Evolutionary conservation across 2,113 vertebrate genomes (phyloP), one percentile per base, ranked within the genome.

Genomic region (Varanus salvator): DNA sequence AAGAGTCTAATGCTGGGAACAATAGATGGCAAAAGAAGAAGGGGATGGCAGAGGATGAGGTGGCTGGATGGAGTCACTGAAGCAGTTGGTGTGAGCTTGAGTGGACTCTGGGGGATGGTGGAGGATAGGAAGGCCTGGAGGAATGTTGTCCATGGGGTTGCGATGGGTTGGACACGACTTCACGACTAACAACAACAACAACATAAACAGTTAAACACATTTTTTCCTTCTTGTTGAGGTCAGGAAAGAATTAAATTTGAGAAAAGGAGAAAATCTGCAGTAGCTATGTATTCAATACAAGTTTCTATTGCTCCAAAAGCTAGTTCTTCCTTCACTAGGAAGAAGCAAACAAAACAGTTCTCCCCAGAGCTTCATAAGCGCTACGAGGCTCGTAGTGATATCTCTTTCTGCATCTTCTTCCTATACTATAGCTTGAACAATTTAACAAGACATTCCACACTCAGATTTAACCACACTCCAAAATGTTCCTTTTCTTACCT

Each of bases 401-500:
- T 64, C 21, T 38, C 52, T 66, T 66, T 83, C 29, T 54, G 8
- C 27, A 34, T 83, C 60, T 34, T 27, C 66, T 69, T 48, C 44
- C 27, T 66, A 57, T 69, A 8, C 29, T 84, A 71, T 66, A 34
- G 1, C 34, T 17, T 21, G 69, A 89, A 66, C 12, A 8, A 34
- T 23, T 86, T 87, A 66, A 89, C 11, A 15, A 0, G 25, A 17
- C 2, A 50, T 91, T 80, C 34, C 74, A 0, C 90, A 90, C 7
- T 60, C 71, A 78, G 82, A 92, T 93, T 91, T 21, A 91, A 83
- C 1, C 66, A 3, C 9, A 85, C 17, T 71, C 64, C 87, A 78
- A 90, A 90, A 57, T 69, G 25, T 4, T 0, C 68, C 1, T 12
- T 78, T 71, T 64, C 86, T 95, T 93, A 99, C 99, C 98, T 99